Conservation (phyloP, 2,113 vertebrate genomes). For the Orthonyx spaldingii region DNA sequence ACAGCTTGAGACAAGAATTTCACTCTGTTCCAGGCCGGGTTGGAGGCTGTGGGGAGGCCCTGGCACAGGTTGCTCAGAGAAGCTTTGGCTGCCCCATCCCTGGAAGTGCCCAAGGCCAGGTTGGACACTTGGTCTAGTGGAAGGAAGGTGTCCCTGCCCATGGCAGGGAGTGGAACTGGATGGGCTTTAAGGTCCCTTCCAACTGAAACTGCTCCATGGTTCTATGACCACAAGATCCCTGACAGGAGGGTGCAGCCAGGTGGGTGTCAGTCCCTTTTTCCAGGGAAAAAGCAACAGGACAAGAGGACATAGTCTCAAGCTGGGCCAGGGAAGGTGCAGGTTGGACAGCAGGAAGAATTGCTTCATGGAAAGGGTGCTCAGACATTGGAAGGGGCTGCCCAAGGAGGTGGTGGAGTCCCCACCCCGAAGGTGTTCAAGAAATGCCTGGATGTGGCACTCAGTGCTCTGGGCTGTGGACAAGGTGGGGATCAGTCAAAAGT, state of each 20-base stretch:
- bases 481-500: neutral
- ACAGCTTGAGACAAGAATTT: neutral
- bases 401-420: neutral
- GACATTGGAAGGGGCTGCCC: neutral
- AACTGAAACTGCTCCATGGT: neutral
- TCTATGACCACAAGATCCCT: neutral
- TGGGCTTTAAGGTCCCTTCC: neutral
- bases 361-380: neutral
- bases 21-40: neutral
- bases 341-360: neutral
- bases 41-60: neutral
- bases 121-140: neutral
- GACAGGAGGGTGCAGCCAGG: neutral
- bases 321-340: neutral
- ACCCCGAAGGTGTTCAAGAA: neutral
- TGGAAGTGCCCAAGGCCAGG: neutral
- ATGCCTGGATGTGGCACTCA: neutral
- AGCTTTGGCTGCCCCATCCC: neutral
- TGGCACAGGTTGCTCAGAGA: neutral
- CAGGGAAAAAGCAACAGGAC: neutral
- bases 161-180: neutral
- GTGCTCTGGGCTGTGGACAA: neutral
- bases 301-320: neutral
- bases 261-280: neutral
- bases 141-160: neutral